Conservation (phyloP, 2,888 invertebrate genomes). For the Tenthredo distinguenda region DNA sequence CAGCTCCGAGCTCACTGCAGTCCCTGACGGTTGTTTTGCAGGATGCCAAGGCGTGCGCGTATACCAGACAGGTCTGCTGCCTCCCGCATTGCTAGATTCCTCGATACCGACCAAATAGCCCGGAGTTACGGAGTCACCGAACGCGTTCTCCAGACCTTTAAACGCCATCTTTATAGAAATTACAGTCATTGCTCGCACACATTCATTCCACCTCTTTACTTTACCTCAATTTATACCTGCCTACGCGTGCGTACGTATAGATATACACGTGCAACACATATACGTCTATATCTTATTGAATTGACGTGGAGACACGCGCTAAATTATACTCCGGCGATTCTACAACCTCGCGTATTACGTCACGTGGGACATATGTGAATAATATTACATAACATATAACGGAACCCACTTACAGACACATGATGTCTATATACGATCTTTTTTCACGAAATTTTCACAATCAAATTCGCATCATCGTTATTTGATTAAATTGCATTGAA, state of each 20-base stretch:
- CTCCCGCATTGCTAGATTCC: conserved; percentile 55
- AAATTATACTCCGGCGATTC: conserved; percentile 5
- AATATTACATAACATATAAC: not conserved
- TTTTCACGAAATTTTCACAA: not conserved
- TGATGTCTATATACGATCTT: not conserved
- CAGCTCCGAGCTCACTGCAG: not conserved
- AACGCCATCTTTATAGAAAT: conserved; percentile 49
- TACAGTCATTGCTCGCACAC: conserved; percentile 40
- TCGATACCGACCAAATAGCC: conserved; percentile 54
- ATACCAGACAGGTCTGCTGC: conserved; percentile 56
- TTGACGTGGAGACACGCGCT: conserved; percentile 13
- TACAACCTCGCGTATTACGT: conserved; percentile 5
- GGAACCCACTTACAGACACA: not conserved
- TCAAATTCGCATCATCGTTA: not conserved
- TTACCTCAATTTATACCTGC: not conserved
- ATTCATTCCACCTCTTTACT: not conserved
- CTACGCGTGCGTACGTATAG: not conserved
- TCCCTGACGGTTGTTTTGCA: conserved; percentile 46
- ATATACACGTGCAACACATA: not conserved
- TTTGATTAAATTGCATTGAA: not conserved
- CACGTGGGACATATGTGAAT: not conserved
- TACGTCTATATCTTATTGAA: not conserved
- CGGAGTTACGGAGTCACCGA: conserved; percentile 39
- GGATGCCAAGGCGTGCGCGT: conserved; percentile 66
- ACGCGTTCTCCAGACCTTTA: conserved; percentile 22